These are phyloP conservation scores for Genyomyrus donnyi DNA, from an alignment of 2,113 vertebrate genomes.

Conservation along the genomic window DNA sequence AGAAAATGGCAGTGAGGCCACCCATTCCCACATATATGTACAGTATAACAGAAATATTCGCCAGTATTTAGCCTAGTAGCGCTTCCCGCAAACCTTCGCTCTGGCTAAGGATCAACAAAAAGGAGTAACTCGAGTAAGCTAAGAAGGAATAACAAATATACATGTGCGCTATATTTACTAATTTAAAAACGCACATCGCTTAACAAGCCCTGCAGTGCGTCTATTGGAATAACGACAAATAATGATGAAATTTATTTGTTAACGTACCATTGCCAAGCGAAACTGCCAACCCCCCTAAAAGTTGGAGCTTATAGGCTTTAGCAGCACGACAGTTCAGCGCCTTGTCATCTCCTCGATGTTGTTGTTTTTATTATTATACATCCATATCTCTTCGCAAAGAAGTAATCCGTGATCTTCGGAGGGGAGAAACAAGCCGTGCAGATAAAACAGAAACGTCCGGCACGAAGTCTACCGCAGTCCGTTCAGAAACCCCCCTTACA, in stretches of 20 bases:
- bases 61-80: slow-evolving; percentile 13
- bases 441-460: slow-evolving; percentile 53
- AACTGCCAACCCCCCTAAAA: slow-evolving; percentile 49
- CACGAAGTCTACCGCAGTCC: slow-evolving; percentile 43
- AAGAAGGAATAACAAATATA: slow-evolving; percentile 26
- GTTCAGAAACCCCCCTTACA: slow-evolving; percentile 35
- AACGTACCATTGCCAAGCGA: slow-evolving; percentile 67
- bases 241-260: slow-evolving; percentile 33
- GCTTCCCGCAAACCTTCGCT: slow-evolving; percentile 30
- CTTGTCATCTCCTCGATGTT: slow-evolving; percentile 50
- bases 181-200: slow-evolving; percentile 43
- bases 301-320: slow-evolving; percentile 44
- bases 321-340: slow-evolving; percentile 43
- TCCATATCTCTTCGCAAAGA: slow-evolving; percentile 46
- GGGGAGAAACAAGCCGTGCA: slow-evolving; percentile 25
- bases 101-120: slow-evolving; percentile 33
- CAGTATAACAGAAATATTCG: slow-evolving; percentile 10
- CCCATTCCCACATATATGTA: slow-evolving; percentile 12
- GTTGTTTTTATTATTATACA: slow-evolving; percentile 21
- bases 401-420: slow-evolving; percentile 50
- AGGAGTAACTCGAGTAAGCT: slow-evolving; percentile 25
- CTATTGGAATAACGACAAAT: slow-evolving; percentile 41
- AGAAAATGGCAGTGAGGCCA: slow-evolving; percentile 17
- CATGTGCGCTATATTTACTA: slow-evolving; percentile 22
- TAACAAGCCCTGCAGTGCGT: slow-evolving; percentile 44